Conservation (phyloP, 1,140 invertebrate genomes). For the Papilio polytes region DNA sequence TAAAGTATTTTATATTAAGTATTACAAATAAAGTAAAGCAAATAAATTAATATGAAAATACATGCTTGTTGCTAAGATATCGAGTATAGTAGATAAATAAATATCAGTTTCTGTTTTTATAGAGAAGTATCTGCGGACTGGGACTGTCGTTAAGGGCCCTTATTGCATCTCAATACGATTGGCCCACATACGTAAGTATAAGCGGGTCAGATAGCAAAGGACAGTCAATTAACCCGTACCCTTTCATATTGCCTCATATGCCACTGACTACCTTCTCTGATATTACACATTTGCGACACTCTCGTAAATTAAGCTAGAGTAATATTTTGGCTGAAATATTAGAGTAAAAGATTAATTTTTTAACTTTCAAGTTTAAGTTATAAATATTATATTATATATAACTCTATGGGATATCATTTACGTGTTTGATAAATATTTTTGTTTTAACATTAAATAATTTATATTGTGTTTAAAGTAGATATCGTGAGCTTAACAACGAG, state of each 20-base stretch:
- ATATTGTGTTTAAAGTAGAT: background rate
- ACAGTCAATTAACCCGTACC: constrained; percentile 39
- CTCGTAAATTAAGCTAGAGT: constrained; percentile 16
- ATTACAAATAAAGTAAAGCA: background rate
- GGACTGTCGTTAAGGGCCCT: constrained; percentile 5
- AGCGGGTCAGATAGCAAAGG: constrained; percentile 32
- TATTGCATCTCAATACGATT: constrained; percentile 34
- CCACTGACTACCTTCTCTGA: background rate
- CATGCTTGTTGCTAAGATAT: background rate
- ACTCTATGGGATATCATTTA: no score
- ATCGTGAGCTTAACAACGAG: background rate
- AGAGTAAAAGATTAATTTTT: background rate
- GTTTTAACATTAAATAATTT: no score
- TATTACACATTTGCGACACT: constrained; percentile 36
- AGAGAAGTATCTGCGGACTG: background rate
- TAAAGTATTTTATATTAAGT: background rate
- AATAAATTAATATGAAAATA: background rate
- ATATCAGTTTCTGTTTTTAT: background rate
- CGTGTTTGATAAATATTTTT: no score
- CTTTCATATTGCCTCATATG: constrained; percentile 32
- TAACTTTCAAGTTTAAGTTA: background rate
- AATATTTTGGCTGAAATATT: background rate
- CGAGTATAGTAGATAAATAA: background rate
- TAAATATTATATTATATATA: no score
- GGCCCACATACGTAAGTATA: constrained; percentile 27